phyloP scores from a whole-genome alignment of 2,797 vertebrate species.

The Squalus acanthias region DNA sequence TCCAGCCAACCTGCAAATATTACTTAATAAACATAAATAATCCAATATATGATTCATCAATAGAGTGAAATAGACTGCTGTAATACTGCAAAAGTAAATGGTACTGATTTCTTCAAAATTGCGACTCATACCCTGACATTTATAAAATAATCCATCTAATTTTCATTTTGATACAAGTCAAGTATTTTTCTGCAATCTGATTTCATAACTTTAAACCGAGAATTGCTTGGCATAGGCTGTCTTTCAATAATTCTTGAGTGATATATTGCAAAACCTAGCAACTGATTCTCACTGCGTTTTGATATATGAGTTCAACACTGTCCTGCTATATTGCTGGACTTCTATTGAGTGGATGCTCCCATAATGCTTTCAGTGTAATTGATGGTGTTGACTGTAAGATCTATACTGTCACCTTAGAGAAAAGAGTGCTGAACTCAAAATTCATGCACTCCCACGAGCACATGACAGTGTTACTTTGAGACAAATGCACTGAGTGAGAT shows the following conservation, averaged over 20 bases:
- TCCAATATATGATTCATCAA: background rate
- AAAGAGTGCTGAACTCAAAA: constrained; percentile 18
- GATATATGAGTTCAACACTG: background rate
- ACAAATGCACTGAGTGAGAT: background rate
- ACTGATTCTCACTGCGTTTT: background rate
- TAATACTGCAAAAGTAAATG: too few relatives aligned
- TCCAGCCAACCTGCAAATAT: background rate
- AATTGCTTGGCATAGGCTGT: background rate
- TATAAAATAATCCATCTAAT: background rate
- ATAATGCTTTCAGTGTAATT: constrained; percentile 26
- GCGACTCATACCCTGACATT: background rate
- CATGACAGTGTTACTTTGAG: background rate
- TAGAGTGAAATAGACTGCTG: background rate
- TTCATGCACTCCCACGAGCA: constrained; percentile 3
- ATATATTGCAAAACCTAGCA: background rate
- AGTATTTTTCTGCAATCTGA: background rate
- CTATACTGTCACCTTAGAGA: constrained; percentile 29
- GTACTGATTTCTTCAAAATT: background rate
- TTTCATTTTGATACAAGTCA: constrained; percentile 8
- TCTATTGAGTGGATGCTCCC: background rate
- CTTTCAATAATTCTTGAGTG: background rate
- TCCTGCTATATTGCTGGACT: constrained; percentile 12
- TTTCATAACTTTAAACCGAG: background rate
- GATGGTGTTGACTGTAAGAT: constrained; percentile 27
- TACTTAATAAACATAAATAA: constrained; percentile 18